Conservation (phyloP, 2,888 invertebrate genomes). For the Nemotelus nigrinus region DNA sequence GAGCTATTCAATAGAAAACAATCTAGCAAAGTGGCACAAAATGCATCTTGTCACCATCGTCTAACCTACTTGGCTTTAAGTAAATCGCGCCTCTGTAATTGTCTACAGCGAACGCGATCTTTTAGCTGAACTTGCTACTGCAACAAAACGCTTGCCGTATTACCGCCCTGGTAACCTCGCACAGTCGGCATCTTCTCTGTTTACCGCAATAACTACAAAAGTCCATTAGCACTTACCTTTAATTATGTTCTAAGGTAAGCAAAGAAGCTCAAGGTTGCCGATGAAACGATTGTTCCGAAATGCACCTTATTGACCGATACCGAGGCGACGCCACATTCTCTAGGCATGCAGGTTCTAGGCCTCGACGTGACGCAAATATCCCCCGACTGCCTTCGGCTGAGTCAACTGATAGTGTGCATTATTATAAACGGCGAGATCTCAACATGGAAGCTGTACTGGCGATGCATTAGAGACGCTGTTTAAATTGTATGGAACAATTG, state of each 20-base stretch:
- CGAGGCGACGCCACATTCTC: constrained; percentile 16
- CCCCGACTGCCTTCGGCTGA: constrained; percentile 15
- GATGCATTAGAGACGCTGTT: constrained; percentile 26
- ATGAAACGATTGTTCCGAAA: constrained; percentile 43
- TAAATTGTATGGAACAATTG: constrained; percentile 38
- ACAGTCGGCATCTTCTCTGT: constrained; percentile 37
- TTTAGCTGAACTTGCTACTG: constrained; percentile 19
- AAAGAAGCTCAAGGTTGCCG: constrained; percentile 44
- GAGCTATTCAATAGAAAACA: not conserved
- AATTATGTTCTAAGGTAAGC: constrained; percentile 45
- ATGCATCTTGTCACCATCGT: constrained; percentile 34
- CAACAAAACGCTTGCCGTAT: constrained; percentile 21
- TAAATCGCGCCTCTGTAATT: constrained; percentile 33
- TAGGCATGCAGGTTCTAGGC: constrained; percentile 8
- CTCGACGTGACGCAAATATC: not conserved
- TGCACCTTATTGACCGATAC: constrained; percentile 31
- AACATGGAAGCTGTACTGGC: constrained; percentile 21
- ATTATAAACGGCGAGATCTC: constrained; percentile 31
- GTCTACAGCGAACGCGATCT: constrained; percentile 16
- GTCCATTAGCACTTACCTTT: constrained; percentile 46
- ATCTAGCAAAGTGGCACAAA: constrained; percentile 33
- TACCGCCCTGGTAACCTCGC: constrained; percentile 25
- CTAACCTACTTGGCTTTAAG: constrained; percentile 35
- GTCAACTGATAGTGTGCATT: constrained; percentile 35
- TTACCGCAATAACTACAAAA: constrained; percentile 41